These are phyloP conservation scores for Drosophila tristis DNA, from an alignment of 1,140 invertebrate species.

Conservation along the genomic window DNA sequence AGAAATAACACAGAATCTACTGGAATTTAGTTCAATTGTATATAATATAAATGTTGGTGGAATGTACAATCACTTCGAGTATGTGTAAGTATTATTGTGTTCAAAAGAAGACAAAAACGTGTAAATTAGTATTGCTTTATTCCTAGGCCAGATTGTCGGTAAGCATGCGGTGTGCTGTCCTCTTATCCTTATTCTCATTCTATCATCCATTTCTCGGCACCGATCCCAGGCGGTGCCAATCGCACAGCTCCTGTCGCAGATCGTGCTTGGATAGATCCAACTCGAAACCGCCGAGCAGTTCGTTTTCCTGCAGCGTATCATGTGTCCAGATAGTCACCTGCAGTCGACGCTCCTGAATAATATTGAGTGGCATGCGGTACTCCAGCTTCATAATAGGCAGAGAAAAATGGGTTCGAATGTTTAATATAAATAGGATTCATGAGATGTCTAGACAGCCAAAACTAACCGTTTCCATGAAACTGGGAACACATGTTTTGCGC, in stretches of 20 bases:
- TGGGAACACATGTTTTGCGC: slow-evolving; percentile 95
- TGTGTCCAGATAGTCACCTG: slow-evolving; percentile 98
- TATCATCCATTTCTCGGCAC: slow-evolving; percentile 84
- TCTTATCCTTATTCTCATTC: not conserved
- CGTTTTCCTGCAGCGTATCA: slow-evolving; percentile 97
- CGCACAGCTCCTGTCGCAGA: slow-evolving; percentile 90
- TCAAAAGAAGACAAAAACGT: slow-evolving; percentile 66
- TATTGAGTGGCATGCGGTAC: slow-evolving; percentile 93
- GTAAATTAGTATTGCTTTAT: slow-evolving; percentile 47
- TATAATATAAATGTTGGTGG: slow-evolving; percentile 58
- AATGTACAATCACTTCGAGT: slow-evolving; percentile 80
- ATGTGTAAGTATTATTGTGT: slow-evolving; percentile 73
- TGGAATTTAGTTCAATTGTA: slow-evolving; percentile 24
- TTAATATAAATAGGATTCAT: not conserved
- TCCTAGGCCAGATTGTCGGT: slow-evolving; percentile 55
- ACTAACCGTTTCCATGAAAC: slow-evolving; percentile 98
- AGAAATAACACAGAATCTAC: slow-evolving; percentile 38
- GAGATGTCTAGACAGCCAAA: accelerated
- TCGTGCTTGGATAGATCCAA: slow-evolving; percentile 90
- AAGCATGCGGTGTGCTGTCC: slow-evolving; percentile 10
- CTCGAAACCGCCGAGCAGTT: slow-evolving; percentile 95
- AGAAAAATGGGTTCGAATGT: not conserved
- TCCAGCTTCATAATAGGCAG: slow-evolving; percentile 88
- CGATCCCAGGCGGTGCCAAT: slow-evolving; percentile 91
- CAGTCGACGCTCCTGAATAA: slow-evolving; percentile 89